Percentiles rank a stretch among this genome's conserved stretches.
Conservation (phyloP, 2,888 invertebrate genomes). For the Epinotia ramella region DNA sequence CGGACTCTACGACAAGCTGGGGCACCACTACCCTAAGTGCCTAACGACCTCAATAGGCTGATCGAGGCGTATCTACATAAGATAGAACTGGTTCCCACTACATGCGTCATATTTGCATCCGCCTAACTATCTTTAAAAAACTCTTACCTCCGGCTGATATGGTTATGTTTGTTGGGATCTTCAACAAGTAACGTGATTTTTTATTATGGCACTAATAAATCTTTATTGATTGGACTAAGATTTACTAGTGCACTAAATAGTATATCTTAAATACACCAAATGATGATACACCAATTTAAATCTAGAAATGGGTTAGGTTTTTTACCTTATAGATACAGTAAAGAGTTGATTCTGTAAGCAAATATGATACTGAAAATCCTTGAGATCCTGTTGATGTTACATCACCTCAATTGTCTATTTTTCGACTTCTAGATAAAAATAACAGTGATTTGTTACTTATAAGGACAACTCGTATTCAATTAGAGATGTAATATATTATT, state of each 20-base stretch:
- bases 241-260: constrained; percentile 4
- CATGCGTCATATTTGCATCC: background rate
- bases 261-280: background rate
- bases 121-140: background rate
- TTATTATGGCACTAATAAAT: background rate
- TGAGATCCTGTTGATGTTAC: constrained; percentile 25
- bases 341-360: background rate
- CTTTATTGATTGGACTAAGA: constrained; percentile 4
- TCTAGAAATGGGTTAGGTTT: constrained; percentile 21
- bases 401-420: constrained; percentile 36
- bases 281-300: constrained; percentile 12
- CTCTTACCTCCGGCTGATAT: too few species aligned
- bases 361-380: constrained; percentile 13
- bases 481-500: constrained; percentile 79
- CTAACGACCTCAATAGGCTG: too few species aligned
- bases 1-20: too few species aligned
- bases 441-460: constrained; percentile 72
- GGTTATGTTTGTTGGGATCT: background rate
- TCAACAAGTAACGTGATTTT: background rate
- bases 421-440: constrained; percentile 43
- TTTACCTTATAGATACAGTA: constrained; percentile 13
- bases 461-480: constrained; percentile 68
- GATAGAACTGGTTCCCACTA: background rate
- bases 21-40: too few species aligned
- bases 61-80: background rate